Evolutionary conservation across 2,888 invertebrate species (phyloP).

Genomic region (Carpatolechia fugitivella): DNA sequence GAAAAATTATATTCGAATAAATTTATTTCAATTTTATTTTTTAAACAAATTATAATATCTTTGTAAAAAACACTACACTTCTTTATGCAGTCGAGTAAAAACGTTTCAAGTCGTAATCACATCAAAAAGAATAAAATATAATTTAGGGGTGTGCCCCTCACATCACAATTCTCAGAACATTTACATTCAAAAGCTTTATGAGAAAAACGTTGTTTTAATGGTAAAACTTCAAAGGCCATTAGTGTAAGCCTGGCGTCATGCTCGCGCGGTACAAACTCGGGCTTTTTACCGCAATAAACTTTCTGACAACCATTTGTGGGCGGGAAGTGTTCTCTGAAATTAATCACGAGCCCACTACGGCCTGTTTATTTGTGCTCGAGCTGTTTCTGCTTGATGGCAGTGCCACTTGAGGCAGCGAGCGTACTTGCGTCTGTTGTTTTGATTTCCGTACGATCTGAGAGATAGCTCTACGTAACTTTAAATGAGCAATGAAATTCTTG

Average conservation of each 20-base stretch:
- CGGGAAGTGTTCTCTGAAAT: conserved; percentile 66
- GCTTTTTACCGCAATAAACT: conserved; percentile 75
- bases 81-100: no score
- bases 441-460: no score
- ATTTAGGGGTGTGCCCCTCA: not conserved
- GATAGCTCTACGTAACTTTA: no score
- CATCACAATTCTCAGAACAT: conserved; percentile 30
- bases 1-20: no score
- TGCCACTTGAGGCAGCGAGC: conserved; percentile 45
- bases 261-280: conserved; percentile 57
- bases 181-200: conserved; percentile 36
- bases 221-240: conserved; percentile 63
- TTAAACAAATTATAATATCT: no score
- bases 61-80: no score
- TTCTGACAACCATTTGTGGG: conserved; percentile 72
- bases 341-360: conserved; percentile 65
- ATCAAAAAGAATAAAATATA: not conserved
- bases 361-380: conserved; percentile 44
- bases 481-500: no score
- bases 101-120: no score
- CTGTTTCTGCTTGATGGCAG: conserved; percentile 57
- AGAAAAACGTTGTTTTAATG: conserved; percentile 57
- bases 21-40: no score
- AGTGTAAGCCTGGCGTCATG: conserved; percentile 67
- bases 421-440: no score